Evolutionary conservation across 2,888 invertebrate species (phyloP).

Genomic region (Eupithecia subfuscata): DNA sequence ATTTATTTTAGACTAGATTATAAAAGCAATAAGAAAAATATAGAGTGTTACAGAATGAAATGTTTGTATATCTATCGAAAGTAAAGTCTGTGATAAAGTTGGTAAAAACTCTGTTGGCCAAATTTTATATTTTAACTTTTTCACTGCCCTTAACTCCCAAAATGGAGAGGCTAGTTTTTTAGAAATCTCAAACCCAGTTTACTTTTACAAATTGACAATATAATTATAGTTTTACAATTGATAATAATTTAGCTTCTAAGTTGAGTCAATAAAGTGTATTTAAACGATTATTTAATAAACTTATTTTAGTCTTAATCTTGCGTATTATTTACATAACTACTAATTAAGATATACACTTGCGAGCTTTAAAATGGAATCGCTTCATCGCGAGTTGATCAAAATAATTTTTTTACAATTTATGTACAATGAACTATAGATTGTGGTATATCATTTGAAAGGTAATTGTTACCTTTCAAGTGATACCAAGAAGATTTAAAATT

Average conservation of each 20-base stretch:
- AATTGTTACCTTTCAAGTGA: too few species aligned
- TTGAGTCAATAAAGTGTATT: constrained; percentile 51
- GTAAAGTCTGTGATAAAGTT: constrained; percentile 41
- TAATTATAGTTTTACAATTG: constrained; percentile 26
- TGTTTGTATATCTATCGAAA: constrained; percentile 30
- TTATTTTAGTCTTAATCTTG: constrained; percentile 18
- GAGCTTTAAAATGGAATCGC: too few species aligned
- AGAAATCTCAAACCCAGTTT: constrained; percentile 35
- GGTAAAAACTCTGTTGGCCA: constrained; percentile 50
- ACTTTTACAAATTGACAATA: constrained; percentile 33
- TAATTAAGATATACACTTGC: too few species aligned
- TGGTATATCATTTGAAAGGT: too few species aligned
- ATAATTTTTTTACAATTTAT: too few species aligned
- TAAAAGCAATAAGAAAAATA: constrained; percentile 5
- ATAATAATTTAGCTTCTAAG: constrained; percentile 45
- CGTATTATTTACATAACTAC: constrained; percentile 11
- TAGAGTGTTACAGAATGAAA: constrained; percentile 27
- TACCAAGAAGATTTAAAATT: too few species aligned
- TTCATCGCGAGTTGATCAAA: too few species aligned
- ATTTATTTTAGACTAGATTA: background rate
- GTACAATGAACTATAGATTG: too few species aligned
- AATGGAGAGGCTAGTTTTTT: constrained; percentile 34
- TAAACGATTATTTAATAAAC: constrained; percentile 42
- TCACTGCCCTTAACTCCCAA: constrained; percentile 43
- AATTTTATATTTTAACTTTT: constrained; percentile 46